Base-by-base conservation (phyloP, 2,888 invertebrate species). In the Anodontia alba region DNA sequence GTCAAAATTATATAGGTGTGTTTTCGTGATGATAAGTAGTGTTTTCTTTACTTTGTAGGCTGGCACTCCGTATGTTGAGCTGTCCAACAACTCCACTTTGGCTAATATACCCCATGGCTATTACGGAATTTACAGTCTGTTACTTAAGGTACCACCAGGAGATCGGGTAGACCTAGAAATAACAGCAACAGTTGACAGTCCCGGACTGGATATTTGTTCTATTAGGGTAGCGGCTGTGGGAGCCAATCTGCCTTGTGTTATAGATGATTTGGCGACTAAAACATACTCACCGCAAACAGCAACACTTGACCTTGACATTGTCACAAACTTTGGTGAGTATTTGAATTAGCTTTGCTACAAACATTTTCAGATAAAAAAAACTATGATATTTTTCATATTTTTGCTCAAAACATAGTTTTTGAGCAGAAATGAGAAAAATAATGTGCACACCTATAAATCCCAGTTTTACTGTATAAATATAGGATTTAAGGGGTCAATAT, bases 271-370 rank as follows among this genome's bases (percentile, higher is more conserved):
- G 15, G 70, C 73, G 1, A 73, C 79, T 0, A 70, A 81, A 29
- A 73, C 70, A 1, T 36, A 81, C 33, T 57, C 82, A 0, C 80
- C 81, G n/a, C 72, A 69, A 17, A 36, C 78, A 17, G 85, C 76
- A 0, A 70, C 57, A 0, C 38, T 88, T 0, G 84, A 88, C 31
- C 51, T 87, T 12, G 87, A 86, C 0, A 49, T 79, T 3, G 71
- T 87, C 0, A 86, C 86, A 26, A 89, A 89, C 70, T 86, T 86
- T 73, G 89, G 90, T 88, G 75, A 71, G 80, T 79, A 5, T 38
- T 38, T n/a, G 31, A 57, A 43, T 17, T 17, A 8, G 8, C 8
- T 43, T 12, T 43, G 43, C 8, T 43, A 43, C 43, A 43, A 43
- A 12, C n/a, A n/a, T n/a, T n/a, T n/a, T n/a, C n/a, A n/a, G n/a